These are phyloP conservation scores for Mugil cephalus DNA, from an alignment of 2,113 vertebrate genomes.

Conservation along the genomic window DNA sequence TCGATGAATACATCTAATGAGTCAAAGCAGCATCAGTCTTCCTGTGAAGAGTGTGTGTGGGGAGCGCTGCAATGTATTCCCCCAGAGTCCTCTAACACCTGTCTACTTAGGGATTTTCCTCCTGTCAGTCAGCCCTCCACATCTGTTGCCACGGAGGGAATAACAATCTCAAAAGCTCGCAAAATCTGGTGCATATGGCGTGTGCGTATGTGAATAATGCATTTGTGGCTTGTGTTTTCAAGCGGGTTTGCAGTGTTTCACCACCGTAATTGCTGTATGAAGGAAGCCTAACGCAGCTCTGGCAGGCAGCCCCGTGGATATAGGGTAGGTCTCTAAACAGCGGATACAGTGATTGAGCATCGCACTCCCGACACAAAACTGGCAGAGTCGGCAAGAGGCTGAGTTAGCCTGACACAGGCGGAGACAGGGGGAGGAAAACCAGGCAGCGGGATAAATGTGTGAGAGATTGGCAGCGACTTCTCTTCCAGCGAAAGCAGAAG, in stretches of 20 bases:
- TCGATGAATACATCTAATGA: constrained; percentile 20
- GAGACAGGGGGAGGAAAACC: constrained; percentile 35
- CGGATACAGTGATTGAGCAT: constrained; percentile 53
- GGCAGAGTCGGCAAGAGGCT: constrained; percentile 40
- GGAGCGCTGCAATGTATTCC: constrained; percentile 15
- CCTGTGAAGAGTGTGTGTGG: background rate
- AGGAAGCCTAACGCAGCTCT: constrained; percentile 29
- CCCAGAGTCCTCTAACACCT: constrained; percentile 41
- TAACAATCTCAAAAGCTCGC: constrained; percentile 31
- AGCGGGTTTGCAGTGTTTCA: constrained; percentile 23
- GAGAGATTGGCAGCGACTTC: constrained; percentile 35
- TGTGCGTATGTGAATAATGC: constrained; percentile 10
- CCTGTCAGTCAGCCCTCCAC: constrained; percentile 47
- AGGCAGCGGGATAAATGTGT: constrained; percentile 43
- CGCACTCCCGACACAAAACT: constrained; percentile 54
- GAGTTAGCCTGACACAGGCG: constrained; percentile 37
- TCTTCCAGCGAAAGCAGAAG: constrained; percentile 5
- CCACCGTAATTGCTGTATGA: constrained; percentile 23
- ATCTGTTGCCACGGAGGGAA: constrained; percentile 39
- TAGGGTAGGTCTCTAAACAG: constrained; percentile 42
- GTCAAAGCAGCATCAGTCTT: constrained; percentile 16
- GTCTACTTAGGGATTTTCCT: constrained; percentile 40
- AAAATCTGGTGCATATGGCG: constrained; percentile 3
- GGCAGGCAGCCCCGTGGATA: constrained; percentile 34
- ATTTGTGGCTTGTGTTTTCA: constrained; percentile 29